A percentile compares a stretch with the other conserved stretches of the same genome.
Evolutionary conservation across 2,888 invertebrate species (phyloP).

Genomic region (Apocheima hispidaria): DNA sequence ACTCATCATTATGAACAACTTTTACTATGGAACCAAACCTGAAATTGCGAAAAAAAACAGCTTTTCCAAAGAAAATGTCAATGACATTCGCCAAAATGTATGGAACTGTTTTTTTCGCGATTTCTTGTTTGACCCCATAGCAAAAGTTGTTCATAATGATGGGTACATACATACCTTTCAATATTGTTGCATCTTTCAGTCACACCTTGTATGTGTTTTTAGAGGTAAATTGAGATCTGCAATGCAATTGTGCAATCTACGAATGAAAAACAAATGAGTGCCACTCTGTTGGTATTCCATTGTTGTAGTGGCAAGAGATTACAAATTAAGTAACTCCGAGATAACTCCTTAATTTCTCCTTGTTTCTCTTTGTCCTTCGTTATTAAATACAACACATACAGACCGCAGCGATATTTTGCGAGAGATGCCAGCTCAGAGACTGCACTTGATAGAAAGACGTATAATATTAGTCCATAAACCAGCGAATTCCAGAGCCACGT

Average conservation of each 20-base stretch:
- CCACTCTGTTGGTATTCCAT: too few species aligned
- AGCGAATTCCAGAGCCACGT: constrained; percentile 64
- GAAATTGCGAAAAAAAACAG: too few species aligned
- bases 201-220: too few species aligned
- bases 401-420: constrained; percentile 36
- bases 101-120: too few species aligned
- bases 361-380: constrained; percentile 31
- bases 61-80: too few species aligned
- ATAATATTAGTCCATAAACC: constrained; percentile 42
- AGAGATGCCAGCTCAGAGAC: constrained; percentile 37
- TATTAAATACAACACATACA: constrained; percentile 38
- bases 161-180: too few species aligned
- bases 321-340: constrained; percentile 14
- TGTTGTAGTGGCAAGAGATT: neutral
- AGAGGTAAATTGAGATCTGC: neutral
- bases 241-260: neutral
- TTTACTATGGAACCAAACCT: too few species aligned
- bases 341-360: constrained; percentile 15
- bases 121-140: too few species aligned
- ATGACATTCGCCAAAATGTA: too few species aligned
- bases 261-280: neutral
- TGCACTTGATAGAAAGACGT: constrained; percentile 45
- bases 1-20: too few species aligned
- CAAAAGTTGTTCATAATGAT: too few species aligned
- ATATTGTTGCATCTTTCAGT: neutral